phyloP scores from a whole-genome alignment of 1,140 invertebrate species.

The Zaprionus capensis region DNA sequence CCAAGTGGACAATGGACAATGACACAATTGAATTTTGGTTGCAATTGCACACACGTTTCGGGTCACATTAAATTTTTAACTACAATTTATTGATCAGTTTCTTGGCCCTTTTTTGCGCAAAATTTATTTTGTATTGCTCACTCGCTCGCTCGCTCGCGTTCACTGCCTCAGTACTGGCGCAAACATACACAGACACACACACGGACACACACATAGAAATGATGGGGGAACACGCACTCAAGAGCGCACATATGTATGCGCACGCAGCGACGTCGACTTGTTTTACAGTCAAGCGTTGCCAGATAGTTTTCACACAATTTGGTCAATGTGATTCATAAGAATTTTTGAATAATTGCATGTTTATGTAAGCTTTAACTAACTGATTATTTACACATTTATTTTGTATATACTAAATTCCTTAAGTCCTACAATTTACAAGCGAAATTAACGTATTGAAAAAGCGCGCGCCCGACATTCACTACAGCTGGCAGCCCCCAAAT shows the following conservation, averaged over 20 bases:
- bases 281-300: constrained; percentile 34
- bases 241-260: constrained; percentile 42
- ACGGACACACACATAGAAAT: constrained; percentile 13
- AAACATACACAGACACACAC: constrained; percentile 37
- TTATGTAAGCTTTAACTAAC: no score
- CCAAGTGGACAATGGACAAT: constrained; percentile 5
- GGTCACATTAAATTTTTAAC: constrained; percentile 42
- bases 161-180: constrained; percentile 43
- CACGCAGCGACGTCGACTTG: constrained; percentile 43
- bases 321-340: background rate
- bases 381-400: background rate
- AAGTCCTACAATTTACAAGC: background rate
- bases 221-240: constrained; percentile 24
- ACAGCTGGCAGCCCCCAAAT: constrained; percentile 29
- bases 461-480: constrained; percentile 17
- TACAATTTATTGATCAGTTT: constrained; percentile 51
- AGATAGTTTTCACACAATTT: constrained; percentile 11
- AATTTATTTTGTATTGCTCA: constrained; percentile 58
- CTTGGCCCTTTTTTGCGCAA: constrained; percentile 50
- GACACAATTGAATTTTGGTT: constrained; percentile 15
- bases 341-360: background rate
- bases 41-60: constrained; percentile 31
- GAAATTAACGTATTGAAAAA: constrained; percentile 1
- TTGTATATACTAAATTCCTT: background rate
- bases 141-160: constrained; percentile 57